phyloP scores from a whole-genome alignment of 2,888 invertebrate genomes.

The Drosophila multiciliata region DNA sequence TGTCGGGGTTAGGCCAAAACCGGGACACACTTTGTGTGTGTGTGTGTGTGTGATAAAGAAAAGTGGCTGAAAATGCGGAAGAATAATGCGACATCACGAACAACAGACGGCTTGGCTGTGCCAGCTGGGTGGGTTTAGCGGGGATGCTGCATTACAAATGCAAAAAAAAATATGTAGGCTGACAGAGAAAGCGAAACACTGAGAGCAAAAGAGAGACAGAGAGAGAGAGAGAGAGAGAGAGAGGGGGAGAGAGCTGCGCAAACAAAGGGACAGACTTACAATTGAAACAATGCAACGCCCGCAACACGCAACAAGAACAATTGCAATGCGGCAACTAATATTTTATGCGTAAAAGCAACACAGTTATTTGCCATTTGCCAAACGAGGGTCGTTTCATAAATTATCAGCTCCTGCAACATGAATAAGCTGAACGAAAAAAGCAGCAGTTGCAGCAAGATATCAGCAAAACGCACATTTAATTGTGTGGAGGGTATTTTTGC shows the following conservation, averaged over 20 bases:
- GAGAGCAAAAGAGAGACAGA: slow-evolving; percentile 1
- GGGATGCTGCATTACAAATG: slow-evolving; percentile 63
- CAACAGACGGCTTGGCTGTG: slow-evolving; percentile 47
- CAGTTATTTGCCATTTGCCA: slow-evolving; percentile 19
- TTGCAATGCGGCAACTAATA: slow-evolving; percentile 78
- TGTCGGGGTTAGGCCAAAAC: slow-evolving; percentile 58
- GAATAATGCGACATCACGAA: slow-evolving; percentile 81
- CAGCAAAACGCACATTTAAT: neutral
- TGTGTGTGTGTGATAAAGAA: slow-evolving; percentile 70
- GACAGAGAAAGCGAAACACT: slow-evolving; percentile 32
- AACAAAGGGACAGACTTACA: slow-evolving; percentile 29
- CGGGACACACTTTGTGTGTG: slow-evolving; percentile 49
- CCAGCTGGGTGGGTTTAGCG: slow-evolving; percentile 18
- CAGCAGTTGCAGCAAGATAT: neutral
- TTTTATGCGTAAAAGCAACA: slow-evolving; percentile 76
- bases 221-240: neutral
- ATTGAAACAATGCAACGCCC: slow-evolving; percentile 76
- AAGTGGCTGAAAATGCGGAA: slow-evolving; percentile 80
- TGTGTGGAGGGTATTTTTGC: neutral
- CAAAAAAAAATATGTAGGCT: slow-evolving; percentile 68
- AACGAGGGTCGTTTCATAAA: slow-evolving; percentile 38
- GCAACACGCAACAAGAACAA: slow-evolving; percentile 70
- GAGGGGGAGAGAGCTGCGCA: neutral
- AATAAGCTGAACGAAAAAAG: neutral
- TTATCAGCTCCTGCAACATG: slow-evolving; percentile 1